phyloP scores from a whole-genome alignment of 2,888 invertebrate genomes.

The Seladonia tumulorum region DNA sequence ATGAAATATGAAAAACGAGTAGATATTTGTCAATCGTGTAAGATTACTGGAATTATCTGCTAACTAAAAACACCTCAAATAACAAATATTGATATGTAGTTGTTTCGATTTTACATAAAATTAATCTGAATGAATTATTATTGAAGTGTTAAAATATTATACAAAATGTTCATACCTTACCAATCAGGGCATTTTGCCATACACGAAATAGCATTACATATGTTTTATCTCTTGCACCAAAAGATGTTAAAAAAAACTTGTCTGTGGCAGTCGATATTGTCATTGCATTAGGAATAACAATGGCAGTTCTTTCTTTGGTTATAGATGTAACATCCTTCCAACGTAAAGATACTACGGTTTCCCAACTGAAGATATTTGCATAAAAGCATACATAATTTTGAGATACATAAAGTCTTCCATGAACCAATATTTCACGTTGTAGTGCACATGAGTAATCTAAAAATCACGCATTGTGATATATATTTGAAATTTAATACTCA shows the following conservation, averaged over 20 bases:
- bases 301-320: conserved; percentile 96
- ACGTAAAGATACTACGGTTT: conserved; percentile 92
- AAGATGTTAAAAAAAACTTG: conserved; percentile 97
- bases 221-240: conserved; percentile 96
- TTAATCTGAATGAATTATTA: conserved; percentile 16
- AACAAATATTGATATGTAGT: background rate
- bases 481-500: conserved; percentile 20
- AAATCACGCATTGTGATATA: conserved; percentile 75
- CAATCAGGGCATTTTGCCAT: conserved; percentile 98
- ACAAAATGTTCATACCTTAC: conserved; percentile 86
- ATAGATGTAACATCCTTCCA: conserved; percentile 97
- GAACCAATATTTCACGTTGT: conserved; percentile 97
- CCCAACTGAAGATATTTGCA: conserved; percentile 99
- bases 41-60: conserved; percentile 6
- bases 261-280: conserved; percentile 92
- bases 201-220: conserved; percentile 97
- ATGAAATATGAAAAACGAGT: conserved; percentile 25
- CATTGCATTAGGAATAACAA: conserved; percentile 98
- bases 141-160: conserved; percentile 17
- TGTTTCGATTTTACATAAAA: conserved; percentile 1
- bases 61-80: background rate
- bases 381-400: conserved; percentile 98
- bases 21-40: background rate
- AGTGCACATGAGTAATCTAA: conserved; percentile 98
- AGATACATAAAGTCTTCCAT: conserved; percentile 97